Conservation (phyloP, 2,113 vertebrate genomes). For the Callionymus lyra region DNA sequence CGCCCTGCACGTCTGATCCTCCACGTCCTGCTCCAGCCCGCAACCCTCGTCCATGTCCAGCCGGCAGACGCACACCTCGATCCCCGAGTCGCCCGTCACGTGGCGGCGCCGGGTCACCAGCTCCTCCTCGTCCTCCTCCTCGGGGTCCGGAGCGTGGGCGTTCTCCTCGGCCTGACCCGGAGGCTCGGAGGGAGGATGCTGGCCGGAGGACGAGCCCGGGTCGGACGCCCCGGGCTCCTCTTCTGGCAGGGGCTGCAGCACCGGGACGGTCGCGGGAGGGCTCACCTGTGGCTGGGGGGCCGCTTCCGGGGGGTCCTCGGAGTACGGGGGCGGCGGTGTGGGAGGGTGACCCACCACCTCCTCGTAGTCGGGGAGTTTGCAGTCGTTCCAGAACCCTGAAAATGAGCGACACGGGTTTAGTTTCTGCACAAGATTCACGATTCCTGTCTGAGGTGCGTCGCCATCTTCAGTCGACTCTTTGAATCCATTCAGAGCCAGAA, state of each 20-base stretch:
- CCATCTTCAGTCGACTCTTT: no score
- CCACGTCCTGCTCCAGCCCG: slow-evolving; percentile 57
- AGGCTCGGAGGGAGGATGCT: slow-evolving; percentile 4
- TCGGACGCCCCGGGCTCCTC: slow-evolving; percentile 1
- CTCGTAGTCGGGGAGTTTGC: slow-evolving; percentile 76
- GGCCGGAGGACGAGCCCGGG: slow-evolving; percentile 3
- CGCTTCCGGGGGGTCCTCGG: slow-evolving; percentile 55
- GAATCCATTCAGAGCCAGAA: no score
- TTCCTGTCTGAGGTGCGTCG: no score
- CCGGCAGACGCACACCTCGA: slow-evolving; percentile 73
- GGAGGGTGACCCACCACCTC: slow-evolving; percentile 74
- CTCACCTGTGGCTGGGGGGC: slow-evolving; percentile 16
- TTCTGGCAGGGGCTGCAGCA: slow-evolving; percentile 21
- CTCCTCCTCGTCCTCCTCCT: slow-evolving; percentile 53
- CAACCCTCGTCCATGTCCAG: slow-evolving; percentile 61
- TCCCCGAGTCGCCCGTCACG: slow-evolving; percentile 74
- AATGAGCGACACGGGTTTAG: slow-evolving; percentile 13
- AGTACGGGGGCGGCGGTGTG: slow-evolving; percentile 74
- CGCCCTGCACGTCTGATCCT: slow-evolving; percentile 48
- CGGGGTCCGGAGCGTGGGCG: background rate
- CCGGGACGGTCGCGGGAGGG: slow-evolving; percentile 23
- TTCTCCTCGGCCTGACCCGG: slow-evolving; percentile 30
- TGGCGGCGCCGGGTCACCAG: slow-evolving; percentile 65
- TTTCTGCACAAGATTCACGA: background rate
- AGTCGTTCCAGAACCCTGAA: slow-evolving; percentile 74